A percentile compares a stretch with the other conserved stretches of the same genome.
Evolutionary conservation across 2,888 invertebrate genomes (phyloP).

Genomic region (Lepidonotus clava): DNA sequence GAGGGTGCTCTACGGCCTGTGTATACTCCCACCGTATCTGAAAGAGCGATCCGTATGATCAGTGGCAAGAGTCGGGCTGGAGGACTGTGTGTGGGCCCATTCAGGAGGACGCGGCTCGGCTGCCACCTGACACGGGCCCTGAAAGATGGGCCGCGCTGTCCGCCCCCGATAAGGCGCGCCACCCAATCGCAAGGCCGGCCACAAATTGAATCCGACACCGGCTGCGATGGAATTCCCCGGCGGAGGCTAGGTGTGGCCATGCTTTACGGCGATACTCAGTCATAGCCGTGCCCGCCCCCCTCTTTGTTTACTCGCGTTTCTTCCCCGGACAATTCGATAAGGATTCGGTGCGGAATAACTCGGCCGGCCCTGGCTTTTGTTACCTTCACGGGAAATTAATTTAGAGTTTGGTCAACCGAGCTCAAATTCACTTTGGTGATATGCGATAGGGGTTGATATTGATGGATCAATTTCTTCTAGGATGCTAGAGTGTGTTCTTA

Average conservation of each 20-base stretch:
- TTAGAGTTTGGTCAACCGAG: too few relatives aligned
- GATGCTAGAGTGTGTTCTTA: too few relatives aligned
- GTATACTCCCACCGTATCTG: too few relatives aligned
- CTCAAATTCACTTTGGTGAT: too few relatives aligned
- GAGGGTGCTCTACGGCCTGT: too few relatives aligned
- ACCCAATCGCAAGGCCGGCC: neutral
- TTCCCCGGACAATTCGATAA: neutral
- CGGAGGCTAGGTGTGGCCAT: too few relatives aligned
- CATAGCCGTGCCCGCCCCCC: neutral
- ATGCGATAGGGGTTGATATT: too few relatives aligned
- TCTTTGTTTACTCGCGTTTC: neutral
- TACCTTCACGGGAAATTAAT: too few relatives aligned
- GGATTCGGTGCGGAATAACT: neutral
- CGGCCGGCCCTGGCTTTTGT: too few relatives aligned
- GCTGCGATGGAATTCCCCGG: neutral
- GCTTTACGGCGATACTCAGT: too few relatives aligned
- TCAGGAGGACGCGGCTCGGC: neutral
- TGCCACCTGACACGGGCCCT: neutral
- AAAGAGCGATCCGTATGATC: neutral
- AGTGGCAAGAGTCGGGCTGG: neutral
- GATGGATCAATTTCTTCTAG: too few relatives aligned
- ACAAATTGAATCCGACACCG: conserved; percentile 23
- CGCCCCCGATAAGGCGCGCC: neutral
- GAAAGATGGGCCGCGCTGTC: neutral
- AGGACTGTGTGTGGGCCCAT: neutral